Percentiles rank a stretch among this genome's conserved stretches.
These are phyloP conservation scores for Nomada ruficornis DNA, from an alignment of 2,888 invertebrate genomes.

Conservation along the genomic window DNA sequence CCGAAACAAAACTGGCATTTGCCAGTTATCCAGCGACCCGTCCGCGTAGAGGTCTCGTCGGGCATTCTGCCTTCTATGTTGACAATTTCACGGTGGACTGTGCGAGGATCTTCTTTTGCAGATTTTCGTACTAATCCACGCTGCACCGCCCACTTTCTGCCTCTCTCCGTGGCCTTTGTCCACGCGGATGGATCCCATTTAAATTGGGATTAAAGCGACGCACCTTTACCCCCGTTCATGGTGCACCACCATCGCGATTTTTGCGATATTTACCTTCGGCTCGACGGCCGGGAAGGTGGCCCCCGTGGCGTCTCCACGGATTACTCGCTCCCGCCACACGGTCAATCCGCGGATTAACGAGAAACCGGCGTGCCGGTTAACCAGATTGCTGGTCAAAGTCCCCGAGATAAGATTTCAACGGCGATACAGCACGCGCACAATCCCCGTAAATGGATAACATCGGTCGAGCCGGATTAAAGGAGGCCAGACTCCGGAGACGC, in stretches of 20 bases:
- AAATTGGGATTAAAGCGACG: conserved; percentile 75
- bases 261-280: conserved; percentile 61
- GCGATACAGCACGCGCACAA: conserved; percentile 51
- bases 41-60: not conserved
- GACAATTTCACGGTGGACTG: conserved; percentile 74
- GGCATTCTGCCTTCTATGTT: conserved; percentile 63
- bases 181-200: conserved; percentile 72
- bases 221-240: conserved; percentile 20
- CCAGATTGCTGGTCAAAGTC: conserved; percentile 78
- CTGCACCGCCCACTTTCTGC: conserved; percentile 68
- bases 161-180: conserved; percentile 58
- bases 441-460: conserved; percentile 62
- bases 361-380: conserved; percentile 70
- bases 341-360: conserved; percentile 72
- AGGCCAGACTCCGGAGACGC: not conserved
- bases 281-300: conserved; percentile 34
- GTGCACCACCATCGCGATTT: conserved; percentile 46
- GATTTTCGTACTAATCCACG: conserved; percentile 58
- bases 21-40: not conserved
- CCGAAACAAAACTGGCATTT: conserved; percentile 26
- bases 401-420: conserved; percentile 68
- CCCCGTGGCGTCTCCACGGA: conserved; percentile 42
- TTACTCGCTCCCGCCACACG: conserved; percentile 51
- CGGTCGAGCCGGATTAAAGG: conserved; percentile 48
- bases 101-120: conserved; percentile 18